These are phyloP conservation scores for Crotalus helleri DNA, from an alignment of 2,113 vertebrate species.

Conservation along the genomic window DNA sequence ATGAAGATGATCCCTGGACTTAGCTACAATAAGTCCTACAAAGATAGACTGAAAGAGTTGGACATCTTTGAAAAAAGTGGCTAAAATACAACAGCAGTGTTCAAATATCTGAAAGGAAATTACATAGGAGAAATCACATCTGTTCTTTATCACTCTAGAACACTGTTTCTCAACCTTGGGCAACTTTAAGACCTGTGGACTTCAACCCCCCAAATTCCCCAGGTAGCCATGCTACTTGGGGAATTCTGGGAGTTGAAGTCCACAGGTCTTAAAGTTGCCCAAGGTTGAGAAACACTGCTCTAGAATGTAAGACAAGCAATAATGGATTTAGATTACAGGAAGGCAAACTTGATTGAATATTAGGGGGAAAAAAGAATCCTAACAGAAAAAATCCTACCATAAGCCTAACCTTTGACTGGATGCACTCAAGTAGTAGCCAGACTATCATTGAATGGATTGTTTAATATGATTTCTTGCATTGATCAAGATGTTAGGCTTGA, in stretches of 20 bases:
- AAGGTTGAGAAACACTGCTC: background rate
- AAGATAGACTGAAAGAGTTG: background rate
- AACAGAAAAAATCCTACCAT: background rate
- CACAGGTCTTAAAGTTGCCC: background rate
- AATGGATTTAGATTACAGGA: background rate
- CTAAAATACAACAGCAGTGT: background rate
- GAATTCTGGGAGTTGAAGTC: background rate
- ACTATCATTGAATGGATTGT: background rate
- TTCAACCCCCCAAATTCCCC: background rate
- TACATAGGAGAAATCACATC: background rate
- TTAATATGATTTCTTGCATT: background rate
- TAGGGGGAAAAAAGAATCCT: background rate
- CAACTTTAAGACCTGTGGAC: background rate
- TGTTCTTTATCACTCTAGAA: background rate
- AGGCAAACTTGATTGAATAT: background rate
- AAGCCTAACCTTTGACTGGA: background rate
- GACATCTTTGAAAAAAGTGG: background rate
- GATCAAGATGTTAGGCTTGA: background rate
- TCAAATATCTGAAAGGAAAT: background rate
- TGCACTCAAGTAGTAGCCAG: background rate
- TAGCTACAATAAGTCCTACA: background rate
- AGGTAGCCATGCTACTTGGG: background rate
- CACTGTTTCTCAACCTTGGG: background rate
- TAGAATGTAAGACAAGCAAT: background rate
- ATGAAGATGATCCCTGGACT: background rate